Evolutionary conservation across 2,113 vertebrate genomes (phyloP).

Genomic region (Pantherophis guttatus): DNA sequence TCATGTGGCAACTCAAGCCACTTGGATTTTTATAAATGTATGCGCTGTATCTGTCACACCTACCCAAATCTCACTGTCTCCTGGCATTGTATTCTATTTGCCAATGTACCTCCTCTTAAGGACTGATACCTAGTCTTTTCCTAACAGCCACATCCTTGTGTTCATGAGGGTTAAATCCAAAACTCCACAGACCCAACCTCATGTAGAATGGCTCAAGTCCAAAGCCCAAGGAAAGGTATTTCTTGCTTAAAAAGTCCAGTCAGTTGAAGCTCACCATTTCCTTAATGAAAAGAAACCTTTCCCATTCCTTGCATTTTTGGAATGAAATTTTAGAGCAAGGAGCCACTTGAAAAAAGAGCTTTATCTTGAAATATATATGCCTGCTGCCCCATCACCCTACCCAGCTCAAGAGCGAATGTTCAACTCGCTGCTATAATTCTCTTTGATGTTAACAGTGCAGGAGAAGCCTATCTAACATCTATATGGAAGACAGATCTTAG

Average conservation of each 20-base stretch:
- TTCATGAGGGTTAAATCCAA: conserved; percentile 38
- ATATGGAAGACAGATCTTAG: conserved; percentile 49
- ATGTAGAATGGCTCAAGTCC: background rate
- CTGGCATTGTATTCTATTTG: background rate
- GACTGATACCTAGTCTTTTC: conserved; percentile 32
- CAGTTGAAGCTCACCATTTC: conserved; percentile 41
- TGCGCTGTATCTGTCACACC: background rate
- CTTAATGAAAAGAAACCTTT: conserved; percentile 44
- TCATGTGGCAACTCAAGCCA: conserved; percentile 40
- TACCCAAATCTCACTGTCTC: background rate
- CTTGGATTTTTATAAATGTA: conserved; percentile 32
- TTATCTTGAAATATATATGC: conserved; percentile 38
- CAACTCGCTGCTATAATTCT: background rate
- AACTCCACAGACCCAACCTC: conserved; percentile 52
- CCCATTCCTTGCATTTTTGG: conserved; percentile 38
- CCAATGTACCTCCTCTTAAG: conserved; percentile 24
- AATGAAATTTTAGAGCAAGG: conserved; percentile 48
- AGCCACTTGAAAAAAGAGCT: conserved; percentile 12
- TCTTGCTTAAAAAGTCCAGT: background rate
- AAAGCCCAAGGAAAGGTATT: background rate
- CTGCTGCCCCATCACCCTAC: conserved; percentile 32
- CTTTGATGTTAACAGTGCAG: background rate
- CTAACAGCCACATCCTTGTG: conserved; percentile 45
- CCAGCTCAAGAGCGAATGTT: conserved; percentile 53
- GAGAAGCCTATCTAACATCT: conserved; percentile 39